Conservation (phyloP, 2,797 vertebrate species). For the Enteromius trimaculatus region DNA sequence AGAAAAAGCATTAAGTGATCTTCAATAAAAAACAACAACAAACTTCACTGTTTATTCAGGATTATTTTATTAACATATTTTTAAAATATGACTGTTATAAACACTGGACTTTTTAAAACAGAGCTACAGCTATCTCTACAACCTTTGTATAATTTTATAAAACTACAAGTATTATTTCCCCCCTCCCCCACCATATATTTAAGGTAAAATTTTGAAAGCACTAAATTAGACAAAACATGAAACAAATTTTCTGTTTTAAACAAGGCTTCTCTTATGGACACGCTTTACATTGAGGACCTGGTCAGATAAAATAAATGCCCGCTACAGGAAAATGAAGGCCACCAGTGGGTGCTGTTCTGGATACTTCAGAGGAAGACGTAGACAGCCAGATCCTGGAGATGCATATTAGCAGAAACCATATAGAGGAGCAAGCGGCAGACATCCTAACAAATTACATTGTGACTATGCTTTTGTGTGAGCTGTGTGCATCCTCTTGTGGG, state of each 20-base stretch:
- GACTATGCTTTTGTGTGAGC: conserved; percentile 75
- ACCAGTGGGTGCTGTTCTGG: conserved; percentile 68
- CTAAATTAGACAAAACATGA: not conserved
- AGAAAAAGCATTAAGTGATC: not conserved
- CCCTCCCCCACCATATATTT: not conserved
- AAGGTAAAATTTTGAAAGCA: not conserved
- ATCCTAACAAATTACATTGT: conserved; percentile 74
- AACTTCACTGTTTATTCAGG: not conserved
- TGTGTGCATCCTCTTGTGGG: conserved; percentile 66
- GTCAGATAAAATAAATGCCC: not conserved
- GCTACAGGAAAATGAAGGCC: conserved; percentile 73
- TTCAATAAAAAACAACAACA: not conserved
- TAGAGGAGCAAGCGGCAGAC: conserved; percentile 66
- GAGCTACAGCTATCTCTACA: not conserved
- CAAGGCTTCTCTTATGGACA: not conserved
- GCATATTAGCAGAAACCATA: conserved; percentile 55
- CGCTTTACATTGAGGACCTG: not conserved
- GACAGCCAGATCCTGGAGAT: conserved; percentile 66
- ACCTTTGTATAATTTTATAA: no score
- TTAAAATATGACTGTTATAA: not conserved
- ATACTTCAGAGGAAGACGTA: conserved; percentile 75
- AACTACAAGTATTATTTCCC: not conserved
- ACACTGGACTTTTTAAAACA: not conserved
- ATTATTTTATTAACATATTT: conserved; percentile 3
- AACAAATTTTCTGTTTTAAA: not conserved